Base-by-base conservation (phyloP, 1,140 invertebrate species). In the Orchestia grillus region DNA sequence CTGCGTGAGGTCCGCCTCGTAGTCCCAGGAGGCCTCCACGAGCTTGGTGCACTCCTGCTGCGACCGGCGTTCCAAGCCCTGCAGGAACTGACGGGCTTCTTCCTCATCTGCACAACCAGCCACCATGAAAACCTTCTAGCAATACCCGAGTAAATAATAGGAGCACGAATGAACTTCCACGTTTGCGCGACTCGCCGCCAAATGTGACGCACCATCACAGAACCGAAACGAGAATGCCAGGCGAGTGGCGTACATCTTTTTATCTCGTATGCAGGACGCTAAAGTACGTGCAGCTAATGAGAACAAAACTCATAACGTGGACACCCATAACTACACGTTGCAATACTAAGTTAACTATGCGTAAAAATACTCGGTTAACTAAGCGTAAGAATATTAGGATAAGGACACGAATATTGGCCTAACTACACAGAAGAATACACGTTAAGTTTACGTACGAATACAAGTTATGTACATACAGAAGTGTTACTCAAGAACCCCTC, bases 21-120 rank as follows among this genome's bases (percentile, higher is more conserved):
- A 96, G 45, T 96, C 96, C 96, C 96, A 96, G 44, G 43, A 94
- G 44, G 96, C 95, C 57, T 95, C 57, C 28, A 77, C 96, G 57
- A 88, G 94, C 95, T 95, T 57, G 6, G 40, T 96, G 87, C 96
- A 96, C 41, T 96, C 96, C 87, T 57, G 19, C 42, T 96, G 96
- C 6, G 96, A 96, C n/a, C 47, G 44, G 11, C 42, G 95, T 53
- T 96, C 96, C 77, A 96, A n/a, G 87, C 96, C 96, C 19, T 88
- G 11, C 96, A 96, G 95, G 95, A 96, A 96, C 62, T 8, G 91
- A 16, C 96, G 77, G n/a, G 96, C 96, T 23, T 96, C 95, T 44
- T 96, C 96, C 43, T 96, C 96, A 45, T 94, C 92, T 94, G 92
- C 36, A 47, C 11, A 44, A 94, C 3, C 11, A 90, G 41, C 11